These are phyloP conservation scores for Podargus strigoides DNA, from an alignment of 2,797 vertebrate genomes.

Conservation along the genomic window DNA sequence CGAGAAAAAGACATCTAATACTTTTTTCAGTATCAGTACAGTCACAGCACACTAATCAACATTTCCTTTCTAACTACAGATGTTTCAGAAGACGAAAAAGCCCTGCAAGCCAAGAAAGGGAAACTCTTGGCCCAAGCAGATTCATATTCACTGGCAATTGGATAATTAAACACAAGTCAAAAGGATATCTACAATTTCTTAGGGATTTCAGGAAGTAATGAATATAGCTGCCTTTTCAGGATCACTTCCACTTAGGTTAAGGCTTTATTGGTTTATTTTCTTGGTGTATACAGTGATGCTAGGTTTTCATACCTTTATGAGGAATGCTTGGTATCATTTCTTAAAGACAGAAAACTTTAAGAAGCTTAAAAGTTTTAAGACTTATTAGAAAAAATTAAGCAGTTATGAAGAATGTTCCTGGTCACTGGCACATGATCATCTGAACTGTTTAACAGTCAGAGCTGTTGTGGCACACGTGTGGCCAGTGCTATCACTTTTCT, in stretches of 20 bases:
- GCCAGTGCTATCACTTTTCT: background rate
- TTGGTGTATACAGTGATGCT: background rate
- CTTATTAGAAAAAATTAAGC: background rate
- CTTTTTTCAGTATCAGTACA: background rate
- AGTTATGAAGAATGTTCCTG: background rate
- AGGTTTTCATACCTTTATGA: background rate
- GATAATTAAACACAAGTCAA: background rate
- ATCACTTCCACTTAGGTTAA: background rate
- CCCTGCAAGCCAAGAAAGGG: background rate
- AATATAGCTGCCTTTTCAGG: background rate
- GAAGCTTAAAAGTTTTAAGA: too few species aligned
- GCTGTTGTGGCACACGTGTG: background rate
- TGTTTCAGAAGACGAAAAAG: background rate
- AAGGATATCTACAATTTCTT: background rate
- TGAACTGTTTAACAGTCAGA: background rate
- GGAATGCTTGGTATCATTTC: background rate
- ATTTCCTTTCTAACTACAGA: background rate
- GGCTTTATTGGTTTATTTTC: background rate
- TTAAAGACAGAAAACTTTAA: background rate
- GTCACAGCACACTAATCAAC: background rate
- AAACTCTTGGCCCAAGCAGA: background rate
- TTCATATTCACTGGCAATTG: background rate
- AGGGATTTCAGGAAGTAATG: background rate
- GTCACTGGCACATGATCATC: background rate
- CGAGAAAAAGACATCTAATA: background rate